Evolutionary conservation across 1,140 invertebrate species (phyloP).

Genomic region (Akabosia matsudoensis): DNA sequence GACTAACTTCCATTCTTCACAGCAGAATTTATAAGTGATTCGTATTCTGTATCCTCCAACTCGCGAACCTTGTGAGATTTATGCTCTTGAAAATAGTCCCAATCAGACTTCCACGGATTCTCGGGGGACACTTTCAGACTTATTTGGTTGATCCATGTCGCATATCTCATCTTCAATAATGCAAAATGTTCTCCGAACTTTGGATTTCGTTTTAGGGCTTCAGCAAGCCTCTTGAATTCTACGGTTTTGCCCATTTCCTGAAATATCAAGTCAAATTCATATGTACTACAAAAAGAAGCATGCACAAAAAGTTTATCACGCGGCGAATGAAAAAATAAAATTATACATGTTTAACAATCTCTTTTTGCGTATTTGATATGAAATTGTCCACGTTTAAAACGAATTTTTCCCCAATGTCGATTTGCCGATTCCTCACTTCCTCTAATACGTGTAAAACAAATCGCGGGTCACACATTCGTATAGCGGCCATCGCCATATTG

Average conservation of each 20-base stretch:
- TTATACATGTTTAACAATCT: neutral
- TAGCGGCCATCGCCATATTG: slow-evolving; percentile 64
- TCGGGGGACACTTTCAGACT: slow-evolving; percentile 26
- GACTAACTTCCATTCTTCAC: too few species aligned
- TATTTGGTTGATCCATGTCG: slow-evolving; percentile 7
- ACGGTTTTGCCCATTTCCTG: slow-evolving; percentile 36
- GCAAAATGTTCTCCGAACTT: slow-evolving; percentile 32
- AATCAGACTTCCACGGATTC: slow-evolving; percentile 37
- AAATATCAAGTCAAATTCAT: neutral
- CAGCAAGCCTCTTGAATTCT: neutral
- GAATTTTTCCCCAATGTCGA: slow-evolving; percentile 49
- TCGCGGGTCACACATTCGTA: slow-evolving; percentile 57
- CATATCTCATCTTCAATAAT: slow-evolving; percentile 28
- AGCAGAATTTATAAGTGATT: neutral
- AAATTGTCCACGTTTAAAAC: neutral
- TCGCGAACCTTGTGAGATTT: neutral
- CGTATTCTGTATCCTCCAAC: neutral
- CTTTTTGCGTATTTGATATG: neutral
- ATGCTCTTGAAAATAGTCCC: neutral
- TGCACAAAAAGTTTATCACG: too few species aligned
- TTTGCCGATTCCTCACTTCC: slow-evolving; percentile 56
- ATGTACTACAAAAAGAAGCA: neutral
- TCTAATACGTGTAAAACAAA: slow-evolving; percentile 68
- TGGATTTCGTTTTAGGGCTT: neutral
- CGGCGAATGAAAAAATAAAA: too few species aligned